A percentile compares a stretch with the other conserved stretches of the same genome.
These are phyloP conservation scores for Bombus waltoni DNA, from an alignment of 1,140 invertebrate genomes.

Conservation along the genomic window DNA sequence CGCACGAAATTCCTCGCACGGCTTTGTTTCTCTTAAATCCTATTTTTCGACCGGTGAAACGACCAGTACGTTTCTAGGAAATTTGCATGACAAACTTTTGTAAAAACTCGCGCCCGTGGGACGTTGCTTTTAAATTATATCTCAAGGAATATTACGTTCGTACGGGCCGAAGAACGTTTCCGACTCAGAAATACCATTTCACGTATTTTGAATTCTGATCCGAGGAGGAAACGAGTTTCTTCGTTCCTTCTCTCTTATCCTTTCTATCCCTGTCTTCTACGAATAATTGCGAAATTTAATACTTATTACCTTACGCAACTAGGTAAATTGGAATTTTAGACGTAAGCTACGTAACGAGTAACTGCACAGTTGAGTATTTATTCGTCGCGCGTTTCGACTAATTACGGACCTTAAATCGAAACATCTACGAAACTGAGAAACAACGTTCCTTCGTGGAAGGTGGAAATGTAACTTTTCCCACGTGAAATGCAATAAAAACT, in stretches of 20 bases:
- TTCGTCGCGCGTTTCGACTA: background rate
- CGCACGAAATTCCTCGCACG: background rate
- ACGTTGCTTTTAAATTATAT: background rate
- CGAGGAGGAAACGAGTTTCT: background rate
- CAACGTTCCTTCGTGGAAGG: background rate
- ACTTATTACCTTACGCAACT: background rate
- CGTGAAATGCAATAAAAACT: background rate
- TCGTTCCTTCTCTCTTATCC: background rate
- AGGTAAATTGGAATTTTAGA: background rate
- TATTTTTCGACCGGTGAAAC: background rate
- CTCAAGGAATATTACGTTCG: slow-evolving; percentile 7
- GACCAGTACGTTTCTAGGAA: background rate
- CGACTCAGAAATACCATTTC: background rate
- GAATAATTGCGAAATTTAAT: background rate
- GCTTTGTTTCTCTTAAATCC: background rate
- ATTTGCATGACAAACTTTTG: slow-evolving; percentile 1
- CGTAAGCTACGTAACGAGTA: background rate
- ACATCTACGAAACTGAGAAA: background rate
- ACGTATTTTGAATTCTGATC: background rate
- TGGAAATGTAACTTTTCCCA: background rate
- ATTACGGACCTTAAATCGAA: background rate
- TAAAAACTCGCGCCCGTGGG: no score
- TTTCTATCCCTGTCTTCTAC: no score
- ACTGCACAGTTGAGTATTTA: background rate
- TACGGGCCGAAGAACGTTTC: background rate